phyloP scores from a whole-genome alignment of 2,113 vertebrate genomes.

The Erpornis zantholeuca region DNA sequence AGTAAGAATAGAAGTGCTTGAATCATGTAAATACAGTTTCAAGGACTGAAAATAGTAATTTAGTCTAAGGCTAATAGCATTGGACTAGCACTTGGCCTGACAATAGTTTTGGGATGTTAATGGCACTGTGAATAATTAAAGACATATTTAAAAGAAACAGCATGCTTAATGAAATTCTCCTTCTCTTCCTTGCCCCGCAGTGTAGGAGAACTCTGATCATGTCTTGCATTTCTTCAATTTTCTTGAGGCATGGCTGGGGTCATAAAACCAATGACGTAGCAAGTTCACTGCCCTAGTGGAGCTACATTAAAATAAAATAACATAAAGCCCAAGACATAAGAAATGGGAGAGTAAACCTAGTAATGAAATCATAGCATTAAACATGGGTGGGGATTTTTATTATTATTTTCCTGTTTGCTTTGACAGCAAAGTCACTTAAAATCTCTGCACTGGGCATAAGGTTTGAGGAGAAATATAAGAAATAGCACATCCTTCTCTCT shows the following conservation, averaged over 20 bases:
- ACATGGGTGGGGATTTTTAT: not conserved
- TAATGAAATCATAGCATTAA: not conserved
- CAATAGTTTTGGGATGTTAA: not conserved
- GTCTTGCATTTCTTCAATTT: not conserved
- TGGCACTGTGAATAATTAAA: not conserved
- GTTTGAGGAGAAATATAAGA: not conserved
- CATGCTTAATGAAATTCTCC: not conserved
- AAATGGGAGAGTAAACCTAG: not conserved
- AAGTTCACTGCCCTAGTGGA: not conserved
- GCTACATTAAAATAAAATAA: not conserved
- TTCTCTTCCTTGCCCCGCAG: not conserved
- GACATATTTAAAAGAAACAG: not conserved
- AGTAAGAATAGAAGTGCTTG: not conserved
- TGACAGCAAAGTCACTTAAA: not conserved
- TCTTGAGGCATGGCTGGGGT: not conserved
- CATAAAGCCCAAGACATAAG: not conserved
- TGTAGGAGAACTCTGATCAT: not conserved
- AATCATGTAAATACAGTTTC: not conserved
- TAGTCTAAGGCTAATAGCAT: not conserved
- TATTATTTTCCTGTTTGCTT: not conserved
- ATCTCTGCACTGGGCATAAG: not conserved
- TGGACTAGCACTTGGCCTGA: not conserved
- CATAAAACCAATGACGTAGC: not conserved
- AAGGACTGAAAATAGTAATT: not conserved
- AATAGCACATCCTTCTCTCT: not conserved